Conservation (phyloP, 1,140 invertebrate species). For the Zelostemma sp. region DNA sequence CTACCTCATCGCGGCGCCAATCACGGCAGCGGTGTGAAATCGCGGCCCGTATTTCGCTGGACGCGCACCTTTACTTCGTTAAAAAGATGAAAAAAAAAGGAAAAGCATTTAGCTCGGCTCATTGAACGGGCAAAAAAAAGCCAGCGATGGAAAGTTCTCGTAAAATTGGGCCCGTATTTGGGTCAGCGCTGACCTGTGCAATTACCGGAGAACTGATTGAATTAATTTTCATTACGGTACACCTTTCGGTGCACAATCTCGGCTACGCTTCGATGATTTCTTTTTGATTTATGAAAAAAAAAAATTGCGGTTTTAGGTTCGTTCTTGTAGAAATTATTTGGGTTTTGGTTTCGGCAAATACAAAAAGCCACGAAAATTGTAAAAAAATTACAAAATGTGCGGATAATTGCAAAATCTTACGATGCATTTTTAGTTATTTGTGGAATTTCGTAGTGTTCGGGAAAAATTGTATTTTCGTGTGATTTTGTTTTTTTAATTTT, state of each 20-base stretch:
- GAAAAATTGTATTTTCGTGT: no score
- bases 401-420: no score
- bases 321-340: no score
- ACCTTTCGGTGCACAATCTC: constrained; percentile 15
- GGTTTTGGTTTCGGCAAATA: no score
- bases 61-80: constrained; percentile 23
- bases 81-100: constrained; percentile 2
- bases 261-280: neutral
- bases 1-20: constrained; percentile 21
- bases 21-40: constrained; percentile 30
- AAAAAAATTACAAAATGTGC: no score
- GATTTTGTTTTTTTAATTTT: no score
- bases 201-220: constrained; percentile 28
- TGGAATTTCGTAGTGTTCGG: no score
- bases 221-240: constrained; percentile 23
- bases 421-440: no score
- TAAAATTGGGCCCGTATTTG: constrained; percentile 25
- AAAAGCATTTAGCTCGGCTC: constrained; percentile 15
- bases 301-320: no score
- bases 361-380: no score
- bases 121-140: constrained; percentile 10
- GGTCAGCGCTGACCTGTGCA: constrained; percentile 19
- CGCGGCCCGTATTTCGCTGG: constrained; percentile 34
- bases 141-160: constrained; percentile 11
- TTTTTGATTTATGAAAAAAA: constrained; percentile 4